Evolutionary conservation across 2,888 invertebrate species (phyloP), one percentile per base, ranked within the genome.

Genomic region (Spisula solida): DNA sequence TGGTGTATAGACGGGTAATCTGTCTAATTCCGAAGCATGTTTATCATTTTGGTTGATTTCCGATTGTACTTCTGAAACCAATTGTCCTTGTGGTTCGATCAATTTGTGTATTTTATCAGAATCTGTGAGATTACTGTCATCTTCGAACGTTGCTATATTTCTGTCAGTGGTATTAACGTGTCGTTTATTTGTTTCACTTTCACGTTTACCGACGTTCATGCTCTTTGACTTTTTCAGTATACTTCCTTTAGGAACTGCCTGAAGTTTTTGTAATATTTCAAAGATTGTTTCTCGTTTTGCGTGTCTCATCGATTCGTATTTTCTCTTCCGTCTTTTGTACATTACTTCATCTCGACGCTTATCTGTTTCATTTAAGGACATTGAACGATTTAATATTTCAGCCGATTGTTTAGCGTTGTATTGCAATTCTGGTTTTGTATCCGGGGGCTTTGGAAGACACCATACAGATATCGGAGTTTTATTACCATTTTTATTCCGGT

Each of bases 141-240:
- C 47, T n/a, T 18, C 34, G 25, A 51, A 48, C 10, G 48, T 20
- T n/a, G 18, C 10, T 47, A 14, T 10, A 14, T 47, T 80, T 29
- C 48, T 47, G 14, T 80, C 41, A 41, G 41, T 41, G 41, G 8
- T 6, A 25, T n/a, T n/a, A 0, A 48, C 80, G 20, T 47, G 41
- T 5, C n/a, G 29, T 4, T 80, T 18, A n/a, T 34, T 34, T 34
- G 75, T 34, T 14, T 6, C 18, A 75, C 14, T 31, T 31, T 34
- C 75, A 16, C 25, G 75, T 25, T 82, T 70, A 31, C 16, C 70
- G 6, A 83, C 48, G 51, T 75, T 47, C 41, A 85, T 55, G n/a
- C 85, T 85, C 79, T 55, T 82, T 14, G 87, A 82, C 29, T 82
- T 87, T 29, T 87, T 87, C 18, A 87, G n/a, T 47, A 87, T 87